Base-by-base conservation (phyloP, 2,888 invertebrate genomes). In the Ceraclea dissimilis region DNA sequence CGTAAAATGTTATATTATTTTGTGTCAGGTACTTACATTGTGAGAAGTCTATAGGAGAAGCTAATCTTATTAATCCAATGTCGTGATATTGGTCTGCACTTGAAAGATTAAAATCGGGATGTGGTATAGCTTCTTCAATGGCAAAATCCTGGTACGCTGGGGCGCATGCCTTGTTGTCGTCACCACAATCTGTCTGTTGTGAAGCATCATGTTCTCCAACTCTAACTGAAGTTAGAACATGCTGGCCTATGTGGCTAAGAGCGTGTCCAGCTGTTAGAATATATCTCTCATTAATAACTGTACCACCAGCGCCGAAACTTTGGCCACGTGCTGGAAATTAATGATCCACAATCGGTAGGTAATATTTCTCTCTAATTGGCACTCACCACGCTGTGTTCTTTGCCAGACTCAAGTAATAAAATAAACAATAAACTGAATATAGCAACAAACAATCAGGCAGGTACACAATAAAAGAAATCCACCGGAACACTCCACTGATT, bases 171-270 rank as follows among this genome's bases (percentile, higher is more conserved):
- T n/a, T n/a, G n/a, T n/a, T n/a, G n/a, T n/a, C n/a, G n/a, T n/a
- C n/a, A 65, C 72, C 69, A 66, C 84, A 75, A 65, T 79, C 73
- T 10, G 68, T 70, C 55, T 72, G 70, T 0, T 68, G 69, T 48
- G 66, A 67, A 47, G 74, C 64, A 63, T 79, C 76, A 62, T 84
- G 78, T 56, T 86, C 86, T 1, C 86, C 86, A 2, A 86, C 69
- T n/a, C 85, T 70, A 5, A 83, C 80, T 1, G 77, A 76, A 6
- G 71, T 64, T 48, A 76, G 59, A 19, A 64, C 67, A 33, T 80
- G 22, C 1, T 31, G 31, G 10, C 20, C 26, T 16, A 52, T 8
- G 43, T 49, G n/a, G 5, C 20, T 52, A 17, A 56, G 18, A 31
- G 52, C 52, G 20, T 56, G 56, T 8, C 52, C 56, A 6, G 56